A percentile compares a stretch with the other conserved stretches of the same genome.
Evolutionary conservation across 2,113 vertebrate genomes (phyloP).

Genomic region (Gracilinanus agilis): DNA sequence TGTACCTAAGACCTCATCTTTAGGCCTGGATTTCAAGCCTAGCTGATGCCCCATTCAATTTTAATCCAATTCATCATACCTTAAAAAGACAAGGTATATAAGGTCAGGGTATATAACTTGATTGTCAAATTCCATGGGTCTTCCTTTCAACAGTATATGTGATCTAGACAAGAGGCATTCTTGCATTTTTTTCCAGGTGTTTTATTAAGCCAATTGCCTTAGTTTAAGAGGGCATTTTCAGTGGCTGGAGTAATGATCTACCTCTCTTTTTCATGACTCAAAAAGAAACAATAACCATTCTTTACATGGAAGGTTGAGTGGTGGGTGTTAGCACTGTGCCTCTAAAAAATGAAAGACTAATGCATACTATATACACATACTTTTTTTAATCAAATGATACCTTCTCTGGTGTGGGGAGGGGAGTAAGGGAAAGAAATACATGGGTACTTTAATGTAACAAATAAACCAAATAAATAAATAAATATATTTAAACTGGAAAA

Average conservation of each 20-base stretch:
- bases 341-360: neutral
- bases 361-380: too few species aligned
- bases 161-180: neutral
- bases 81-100: neutral
- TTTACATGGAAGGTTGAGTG: neutral
- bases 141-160: neutral
- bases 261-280: neutral
- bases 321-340: neutral
- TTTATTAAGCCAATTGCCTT: neutral
- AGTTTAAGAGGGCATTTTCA: neutral
- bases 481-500: too few species aligned
- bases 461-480: too few species aligned
- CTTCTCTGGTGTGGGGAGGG: too few species aligned
- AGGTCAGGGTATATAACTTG: neutral
- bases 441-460: too few species aligned
- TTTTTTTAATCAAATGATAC: too few species aligned
- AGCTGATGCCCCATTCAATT: neutral
- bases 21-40: too few species aligned
- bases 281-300: neutral
- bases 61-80: neutral
- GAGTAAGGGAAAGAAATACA: too few species aligned
- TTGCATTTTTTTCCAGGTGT: neutral
- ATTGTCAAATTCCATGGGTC: neutral
- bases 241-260: neutral
- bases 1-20: too few species aligned